Evolutionary conservation across 2,888 invertebrate species (phyloP).

Genomic region (Hesperia comma): DNA sequence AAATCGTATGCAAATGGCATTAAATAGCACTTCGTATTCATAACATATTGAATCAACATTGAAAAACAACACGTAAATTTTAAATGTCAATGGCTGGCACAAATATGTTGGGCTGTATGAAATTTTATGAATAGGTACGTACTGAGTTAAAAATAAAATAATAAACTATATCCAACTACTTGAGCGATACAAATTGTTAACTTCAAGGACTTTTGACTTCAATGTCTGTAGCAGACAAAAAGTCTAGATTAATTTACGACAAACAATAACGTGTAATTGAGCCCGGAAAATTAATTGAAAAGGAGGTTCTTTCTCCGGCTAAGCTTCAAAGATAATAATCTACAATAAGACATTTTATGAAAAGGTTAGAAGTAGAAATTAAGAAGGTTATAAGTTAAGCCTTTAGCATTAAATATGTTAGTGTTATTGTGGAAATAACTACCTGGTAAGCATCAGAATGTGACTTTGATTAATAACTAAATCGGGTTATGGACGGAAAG

Average conservation of each 20-base stretch:
- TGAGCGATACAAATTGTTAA: background rate
- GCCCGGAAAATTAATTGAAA: conserved; percentile 19
- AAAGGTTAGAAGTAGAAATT: too few species aligned
- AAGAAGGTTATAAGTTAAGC: too few species aligned
- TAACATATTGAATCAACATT: background rate
- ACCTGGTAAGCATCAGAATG: too few species aligned
- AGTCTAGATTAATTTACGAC: background rate
- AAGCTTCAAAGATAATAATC: too few species aligned
- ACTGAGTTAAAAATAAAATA: background rate
- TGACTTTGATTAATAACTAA: too few species aligned
- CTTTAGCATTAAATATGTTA: too few species aligned
- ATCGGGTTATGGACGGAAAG: too few species aligned
- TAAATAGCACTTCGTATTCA: conserved; percentile 40
- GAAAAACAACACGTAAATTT: conserved; percentile 14
- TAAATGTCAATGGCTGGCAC: background rate
- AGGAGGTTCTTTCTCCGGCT: conserved; percentile 18
- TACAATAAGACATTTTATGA: too few species aligned
- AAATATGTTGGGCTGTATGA: background rate
- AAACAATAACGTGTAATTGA: conserved; percentile 19
- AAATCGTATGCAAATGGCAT: conserved; percentile 18
- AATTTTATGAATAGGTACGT: background rate
- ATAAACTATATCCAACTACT: too few species aligned
- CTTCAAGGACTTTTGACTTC: background rate
- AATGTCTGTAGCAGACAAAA: conserved; percentile 3
- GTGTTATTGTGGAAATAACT: too few species aligned